Evolutionary conservation across 2,113 vertebrate species (phyloP).

Genomic region (Grantiella picta): DNA sequence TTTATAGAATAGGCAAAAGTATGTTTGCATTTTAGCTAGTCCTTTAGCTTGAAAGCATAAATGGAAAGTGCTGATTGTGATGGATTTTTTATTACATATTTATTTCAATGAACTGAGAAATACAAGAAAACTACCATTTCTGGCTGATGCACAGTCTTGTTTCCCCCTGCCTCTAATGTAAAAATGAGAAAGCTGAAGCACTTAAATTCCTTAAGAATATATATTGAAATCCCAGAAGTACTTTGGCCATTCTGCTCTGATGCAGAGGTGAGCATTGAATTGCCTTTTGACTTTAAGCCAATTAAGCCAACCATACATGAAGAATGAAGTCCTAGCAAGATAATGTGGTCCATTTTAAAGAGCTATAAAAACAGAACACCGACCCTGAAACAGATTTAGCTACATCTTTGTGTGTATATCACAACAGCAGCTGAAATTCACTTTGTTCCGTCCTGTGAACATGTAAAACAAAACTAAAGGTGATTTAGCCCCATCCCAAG

Average conservation of each 20-base stretch:
- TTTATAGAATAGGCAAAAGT: not conserved
- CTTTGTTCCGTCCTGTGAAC: not conserved
- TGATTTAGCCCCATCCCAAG: not conserved
- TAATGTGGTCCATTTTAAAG: not conserved
- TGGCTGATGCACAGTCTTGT: not conserved
- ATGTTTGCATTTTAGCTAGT: not conserved
- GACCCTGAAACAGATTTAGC: not conserved
- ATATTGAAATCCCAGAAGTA: not conserved
- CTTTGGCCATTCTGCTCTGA: not conserved
- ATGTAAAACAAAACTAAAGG: not conserved
- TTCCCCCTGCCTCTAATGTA: not conserved
- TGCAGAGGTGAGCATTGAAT: not conserved
- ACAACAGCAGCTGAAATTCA: not conserved
- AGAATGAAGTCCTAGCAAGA: not conserved
- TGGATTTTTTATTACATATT: not conserved
- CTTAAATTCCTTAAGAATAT: not conserved
- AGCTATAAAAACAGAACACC: not conserved
- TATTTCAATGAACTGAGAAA: constrained; percentile 11
- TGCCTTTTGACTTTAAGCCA: not conserved
- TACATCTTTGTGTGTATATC: not conserved
- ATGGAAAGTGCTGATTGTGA: not conserved
- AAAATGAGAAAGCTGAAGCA: not conserved
- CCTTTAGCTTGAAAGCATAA: not conserved
- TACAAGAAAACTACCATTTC: not conserved
- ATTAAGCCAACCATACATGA: not conserved